A percentile compares a stretch with the other conserved stretches of the same genome.
phyloP scores from a whole-genome alignment of 2,888 invertebrate species.

The Spisula subtruncata region DNA sequence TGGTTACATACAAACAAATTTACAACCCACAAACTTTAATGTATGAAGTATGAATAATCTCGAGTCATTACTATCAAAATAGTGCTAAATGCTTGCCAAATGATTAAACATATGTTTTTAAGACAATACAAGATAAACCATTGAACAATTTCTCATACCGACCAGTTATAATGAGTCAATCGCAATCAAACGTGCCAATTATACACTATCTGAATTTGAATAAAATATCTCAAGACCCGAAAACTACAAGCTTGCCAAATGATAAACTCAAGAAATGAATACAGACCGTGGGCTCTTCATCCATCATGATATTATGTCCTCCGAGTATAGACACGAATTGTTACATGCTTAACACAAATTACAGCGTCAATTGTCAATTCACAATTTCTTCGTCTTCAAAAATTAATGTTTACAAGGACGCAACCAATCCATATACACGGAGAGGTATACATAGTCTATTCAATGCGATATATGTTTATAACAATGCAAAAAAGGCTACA shows the following conservation, averaged over 20 bases:
- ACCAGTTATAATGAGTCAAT: slow-evolving; percentile 7
- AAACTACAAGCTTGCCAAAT: not conserved
- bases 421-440: not conserved
- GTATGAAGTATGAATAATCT: not conserved
- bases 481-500: slow-evolving; percentile 31
- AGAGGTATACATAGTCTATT: not conserved
- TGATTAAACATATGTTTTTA: not conserved
- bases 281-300: not conserved
- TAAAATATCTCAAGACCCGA: not conserved
- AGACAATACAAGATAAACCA: not conserved
- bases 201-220: slow-evolving; percentile 22
- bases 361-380: not conserved
- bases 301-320: slow-evolving; percentile 1
- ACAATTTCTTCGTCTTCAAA: not conserved
- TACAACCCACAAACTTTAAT: slow-evolving; percentile 5
- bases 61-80: not conserved
- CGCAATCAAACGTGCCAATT: slow-evolving; percentile 4
- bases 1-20: not conserved
- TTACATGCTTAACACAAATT: not conserved
- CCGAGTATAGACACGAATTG: not conserved
- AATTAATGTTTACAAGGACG: not conserved
- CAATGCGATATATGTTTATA: not conserved
- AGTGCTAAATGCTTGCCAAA: not conserved
- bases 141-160: not conserved
- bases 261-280: not conserved